Evolutionary conservation across 1,140 invertebrate genomes (phyloP).

Genomic region (Ctenoplectra terminalis): DNA sequence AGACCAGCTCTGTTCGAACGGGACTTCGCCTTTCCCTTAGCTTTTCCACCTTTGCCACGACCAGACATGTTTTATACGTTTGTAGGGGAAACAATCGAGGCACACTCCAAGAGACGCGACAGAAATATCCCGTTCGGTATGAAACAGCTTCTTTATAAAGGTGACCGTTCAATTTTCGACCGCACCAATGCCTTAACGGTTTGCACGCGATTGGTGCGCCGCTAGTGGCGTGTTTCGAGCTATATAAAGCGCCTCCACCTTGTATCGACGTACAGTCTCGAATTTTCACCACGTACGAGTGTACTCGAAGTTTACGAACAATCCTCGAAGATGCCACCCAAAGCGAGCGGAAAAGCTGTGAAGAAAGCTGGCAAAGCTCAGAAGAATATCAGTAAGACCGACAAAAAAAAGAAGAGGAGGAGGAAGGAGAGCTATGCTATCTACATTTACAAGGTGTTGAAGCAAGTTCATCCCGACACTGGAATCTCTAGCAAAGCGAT

Average conservation of each 20-base stretch:
- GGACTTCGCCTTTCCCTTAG: conserved; percentile 54
- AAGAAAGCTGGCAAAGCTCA: too few relatives aligned
- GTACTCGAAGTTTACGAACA: neutral
- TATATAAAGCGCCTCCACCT: neutral
- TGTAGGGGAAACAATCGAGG: neutral
- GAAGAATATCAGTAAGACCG: conserved; percentile 83
- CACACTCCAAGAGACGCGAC: neutral
- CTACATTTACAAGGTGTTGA: conserved; percentile 89
- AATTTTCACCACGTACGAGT: rapidly evolving
- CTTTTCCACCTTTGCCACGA: conserved; percentile 54
- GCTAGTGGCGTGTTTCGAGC: neutral
- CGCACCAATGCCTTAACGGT: conserved; percentile 23
- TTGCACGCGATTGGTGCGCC: conserved; percentile 41
- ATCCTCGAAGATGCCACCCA: conserved; percentile 77
- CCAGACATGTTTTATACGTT: conserved; percentile 51
- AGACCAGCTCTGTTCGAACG: conserved; percentile 54
- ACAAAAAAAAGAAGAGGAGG: conserved; percentile 84
- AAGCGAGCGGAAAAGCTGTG: conserved; percentile 83
- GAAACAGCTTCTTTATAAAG: neutral
- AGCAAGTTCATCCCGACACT: conserved; percentile 86
- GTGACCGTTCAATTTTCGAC: too few relatives aligned
- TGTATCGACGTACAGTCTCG: neutral
- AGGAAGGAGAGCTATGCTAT: conserved; percentile 89
- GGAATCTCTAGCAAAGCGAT: conserved; percentile 84
- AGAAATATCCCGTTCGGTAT: rapidly evolving